Evolutionary conservation across 2,888 invertebrate genomes (phyloP).

Genomic region (Stenodera caucasica): DNA sequence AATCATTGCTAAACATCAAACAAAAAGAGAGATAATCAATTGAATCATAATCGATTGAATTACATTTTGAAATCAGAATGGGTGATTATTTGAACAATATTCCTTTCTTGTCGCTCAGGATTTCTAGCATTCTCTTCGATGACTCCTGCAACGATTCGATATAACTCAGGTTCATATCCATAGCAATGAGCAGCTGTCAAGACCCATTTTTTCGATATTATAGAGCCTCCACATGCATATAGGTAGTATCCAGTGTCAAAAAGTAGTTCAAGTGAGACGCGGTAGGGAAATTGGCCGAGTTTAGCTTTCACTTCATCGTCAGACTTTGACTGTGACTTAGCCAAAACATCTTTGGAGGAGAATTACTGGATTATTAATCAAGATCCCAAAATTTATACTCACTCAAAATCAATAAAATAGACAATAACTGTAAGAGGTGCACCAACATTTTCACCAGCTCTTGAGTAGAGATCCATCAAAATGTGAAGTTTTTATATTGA

Average conservation of each 20-base stretch:
- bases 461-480: too few relatives aligned
- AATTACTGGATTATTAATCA: not conserved
- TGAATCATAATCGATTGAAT: too few relatives aligned
- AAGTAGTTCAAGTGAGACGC: too few relatives aligned
- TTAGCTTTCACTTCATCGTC: not conserved
- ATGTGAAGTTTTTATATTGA: too few relatives aligned
- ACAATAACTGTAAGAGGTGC: not conserved
- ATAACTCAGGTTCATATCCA: not conserved
- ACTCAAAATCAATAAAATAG: not conserved
- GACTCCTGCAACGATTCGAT: not conserved
- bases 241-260: not conserved
- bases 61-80: too few relatives aligned
- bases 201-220: not conserved
- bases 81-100: not conserved
- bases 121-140: not conserved
- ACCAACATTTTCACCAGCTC: too few relatives aligned
- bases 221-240: not conserved
- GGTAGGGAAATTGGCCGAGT: not conserved
- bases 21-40: too few relatives aligned
- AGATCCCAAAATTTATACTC: not conserved
- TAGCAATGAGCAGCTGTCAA: not conserved
- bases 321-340: not conserved
- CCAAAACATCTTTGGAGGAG: not conserved
- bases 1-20: too few relatives aligned
- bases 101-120: not conserved